phyloP scores from a whole-genome alignment of 2,797 vertebrate species.

The Gymnocypris eckloni region DNA sequence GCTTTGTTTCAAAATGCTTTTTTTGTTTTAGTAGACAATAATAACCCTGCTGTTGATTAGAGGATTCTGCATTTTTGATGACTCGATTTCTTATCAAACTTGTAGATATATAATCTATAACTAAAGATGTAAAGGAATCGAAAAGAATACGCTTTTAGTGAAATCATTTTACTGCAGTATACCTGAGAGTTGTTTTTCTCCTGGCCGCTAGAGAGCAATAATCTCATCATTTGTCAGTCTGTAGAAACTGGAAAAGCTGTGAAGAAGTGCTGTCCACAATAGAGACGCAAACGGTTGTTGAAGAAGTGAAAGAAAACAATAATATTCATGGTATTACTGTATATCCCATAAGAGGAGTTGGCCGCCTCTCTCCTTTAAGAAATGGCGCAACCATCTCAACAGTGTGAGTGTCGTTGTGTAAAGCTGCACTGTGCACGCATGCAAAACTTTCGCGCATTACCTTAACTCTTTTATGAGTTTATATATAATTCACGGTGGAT shows the following conservation, averaged over 20 bases:
- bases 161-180: too few relatives aligned
- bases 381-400: slow-evolving; percentile 33
- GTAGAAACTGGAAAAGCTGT: background rate
- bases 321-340: background rate
- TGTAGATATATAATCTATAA: background rate
- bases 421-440: slow-evolving; percentile 6
- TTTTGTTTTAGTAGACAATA: background rate
- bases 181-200: background rate
- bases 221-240: too few relatives aligned
- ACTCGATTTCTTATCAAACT: background rate
- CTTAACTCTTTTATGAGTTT: background rate
- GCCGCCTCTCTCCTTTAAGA: background rate
- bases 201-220: slow-evolving; percentile 9
- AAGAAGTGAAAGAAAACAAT: slow-evolving; percentile 28
- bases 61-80: background rate
- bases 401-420: slow-evolving; percentile 27
- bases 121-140: background rate
- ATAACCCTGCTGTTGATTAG: background rate
- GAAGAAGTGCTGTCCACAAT: slow-evolving; percentile 8
- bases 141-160: background rate
- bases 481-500: background rate
- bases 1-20: background rate
- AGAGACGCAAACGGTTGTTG: background rate
- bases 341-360: background rate
- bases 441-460: slow-evolving; percentile 28